Percentiles rank a stretch among this genome's conserved stretches.
Evolutionary conservation across 1,140 invertebrate species (phyloP).

Genomic region (Lordiphosa mommai): DNA sequence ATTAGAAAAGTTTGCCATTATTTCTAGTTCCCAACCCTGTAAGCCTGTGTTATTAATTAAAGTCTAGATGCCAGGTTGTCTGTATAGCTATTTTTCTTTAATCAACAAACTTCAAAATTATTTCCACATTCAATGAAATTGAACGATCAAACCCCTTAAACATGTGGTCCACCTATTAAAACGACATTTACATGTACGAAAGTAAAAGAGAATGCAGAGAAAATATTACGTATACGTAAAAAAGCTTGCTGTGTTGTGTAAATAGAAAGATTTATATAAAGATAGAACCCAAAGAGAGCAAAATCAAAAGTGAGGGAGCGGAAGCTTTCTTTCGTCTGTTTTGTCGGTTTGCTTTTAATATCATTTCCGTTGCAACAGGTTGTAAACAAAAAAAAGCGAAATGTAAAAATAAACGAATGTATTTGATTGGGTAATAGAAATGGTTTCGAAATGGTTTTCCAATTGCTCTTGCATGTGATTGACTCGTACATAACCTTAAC

Average conservation of each 20-base stretch:
- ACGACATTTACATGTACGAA: slow-evolving; percentile 14
- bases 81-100: too few relatives aligned
- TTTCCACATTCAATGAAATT: too few relatives aligned
- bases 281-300: too few relatives aligned
- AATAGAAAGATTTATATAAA: slow-evolving; percentile 21
- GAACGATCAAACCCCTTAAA: too few relatives aligned
- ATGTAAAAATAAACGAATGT: slow-evolving; percentile 26
- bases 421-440: slow-evolving; percentile 25
- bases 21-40: too few relatives aligned
- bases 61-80: too few relatives aligned
- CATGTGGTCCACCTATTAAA: slow-evolving; percentile 9
- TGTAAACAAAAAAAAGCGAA: slow-evolving; percentile 45
- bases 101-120: too few relatives aligned
- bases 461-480: slow-evolving; percentile 25
- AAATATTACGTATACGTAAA: slow-evolving; percentile 66
- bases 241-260: slow-evolving; percentile 29
- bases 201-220: slow-evolving; percentile 12
- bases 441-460: slow-evolving; percentile 16
- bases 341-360: neutral
- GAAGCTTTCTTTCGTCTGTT: slow-evolving; percentile 20
- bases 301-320: slow-evolving; percentile 1
- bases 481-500: slow-evolving; percentile 6
- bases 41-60: too few relatives aligned
- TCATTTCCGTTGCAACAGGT: slow-evolving; percentile 49
- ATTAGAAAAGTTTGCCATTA: too few relatives aligned